Evolutionary conservation across 2,797 vertebrate species (phyloP).

Genomic region (Phrynocephalus forsythii): DNA sequence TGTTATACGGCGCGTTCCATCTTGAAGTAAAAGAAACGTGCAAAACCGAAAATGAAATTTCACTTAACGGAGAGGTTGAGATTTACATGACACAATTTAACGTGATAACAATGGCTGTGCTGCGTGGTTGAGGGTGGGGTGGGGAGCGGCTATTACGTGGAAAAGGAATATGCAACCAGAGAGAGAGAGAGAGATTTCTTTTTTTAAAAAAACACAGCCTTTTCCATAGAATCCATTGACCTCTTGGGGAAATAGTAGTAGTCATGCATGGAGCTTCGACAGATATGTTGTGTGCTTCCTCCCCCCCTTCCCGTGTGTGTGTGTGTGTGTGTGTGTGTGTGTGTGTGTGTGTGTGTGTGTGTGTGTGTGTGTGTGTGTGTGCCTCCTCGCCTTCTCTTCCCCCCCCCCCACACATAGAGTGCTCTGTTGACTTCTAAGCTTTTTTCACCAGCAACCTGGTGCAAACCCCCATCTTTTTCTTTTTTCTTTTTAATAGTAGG

Average conservation of each 20-base stretch:
- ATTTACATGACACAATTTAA: background rate
- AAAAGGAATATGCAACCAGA: background rate
- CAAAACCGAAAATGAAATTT: background rate
- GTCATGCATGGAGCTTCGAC: background rate
- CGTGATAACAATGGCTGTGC: background rate
- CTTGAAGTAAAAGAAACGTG: background rate
- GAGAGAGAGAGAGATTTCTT: background rate
- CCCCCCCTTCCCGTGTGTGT: too few relatives aligned
- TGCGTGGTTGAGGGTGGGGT: background rate
- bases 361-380: too few relatives aligned
- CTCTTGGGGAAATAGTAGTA: background rate
- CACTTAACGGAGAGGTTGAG: background rate
- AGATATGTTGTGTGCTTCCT: background rate
- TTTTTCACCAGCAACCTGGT: slow-evolving; percentile 1
- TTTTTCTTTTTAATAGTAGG: background rate
- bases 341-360: too few relatives aligned
- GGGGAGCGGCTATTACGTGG: too few relatives aligned
- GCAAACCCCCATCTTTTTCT: slow-evolving; percentile 25
- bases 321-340: too few relatives aligned
- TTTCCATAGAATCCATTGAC: background rate
- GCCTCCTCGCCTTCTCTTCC: background rate
- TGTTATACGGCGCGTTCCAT: background rate
- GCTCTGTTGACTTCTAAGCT: background rate
- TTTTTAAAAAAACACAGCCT: background rate
- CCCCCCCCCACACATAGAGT: background rate